Base-by-base conservation (phyloP, 1,140 invertebrate genomes). In the Ylistrum balloti region DNA sequence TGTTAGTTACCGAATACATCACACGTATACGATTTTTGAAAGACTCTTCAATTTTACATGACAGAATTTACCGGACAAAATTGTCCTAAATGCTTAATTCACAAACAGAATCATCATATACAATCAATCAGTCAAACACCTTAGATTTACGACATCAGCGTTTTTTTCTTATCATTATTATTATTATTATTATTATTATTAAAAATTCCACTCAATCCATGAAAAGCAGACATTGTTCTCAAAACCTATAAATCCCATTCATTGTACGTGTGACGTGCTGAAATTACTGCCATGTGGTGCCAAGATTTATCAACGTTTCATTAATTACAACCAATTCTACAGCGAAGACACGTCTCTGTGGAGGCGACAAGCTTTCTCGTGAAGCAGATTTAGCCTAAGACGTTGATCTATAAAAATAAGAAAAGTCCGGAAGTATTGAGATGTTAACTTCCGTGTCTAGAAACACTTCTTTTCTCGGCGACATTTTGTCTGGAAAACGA, bases 281-380 rank as follows among this genome's bases (percentile, higher is more conserved):
- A 74, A 74, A 74, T 74, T 74, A 74, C 56, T 74, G 56, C 28
- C 56, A 74, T 74, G 56, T 3, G 28, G 56, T 28, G 56, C 56
- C 56, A 74, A 74, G 22, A 74, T 74, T 74, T 74, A 74, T 74
- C 56, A 74, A 74, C n/a, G 56, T 74, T 74, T 74, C 56, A 74
- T 74, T 74, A 74, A 74, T 74, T 74, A 74, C 17, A 74, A 9
- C 20, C 56, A 9, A 74, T n/a, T 74, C 56, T 28, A 74, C 5
- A n/a, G 0, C 22, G n/a, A 22, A 74, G n/a, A 28, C 56, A n/a
- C 56, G n/a, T 74, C 56, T 28, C n/a, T 28, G 56, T 74, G 22
- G 22, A 74, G 56, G 56, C 56, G 56, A 74, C 56, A 74, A 74
- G 56, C 56, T 74, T 74, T 74, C n/a, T n/a, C 56, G 5, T 74